Conservation (phyloP, 2,797 vertebrate genomes). For the Enteromius afrohamiltoni region DNA sequence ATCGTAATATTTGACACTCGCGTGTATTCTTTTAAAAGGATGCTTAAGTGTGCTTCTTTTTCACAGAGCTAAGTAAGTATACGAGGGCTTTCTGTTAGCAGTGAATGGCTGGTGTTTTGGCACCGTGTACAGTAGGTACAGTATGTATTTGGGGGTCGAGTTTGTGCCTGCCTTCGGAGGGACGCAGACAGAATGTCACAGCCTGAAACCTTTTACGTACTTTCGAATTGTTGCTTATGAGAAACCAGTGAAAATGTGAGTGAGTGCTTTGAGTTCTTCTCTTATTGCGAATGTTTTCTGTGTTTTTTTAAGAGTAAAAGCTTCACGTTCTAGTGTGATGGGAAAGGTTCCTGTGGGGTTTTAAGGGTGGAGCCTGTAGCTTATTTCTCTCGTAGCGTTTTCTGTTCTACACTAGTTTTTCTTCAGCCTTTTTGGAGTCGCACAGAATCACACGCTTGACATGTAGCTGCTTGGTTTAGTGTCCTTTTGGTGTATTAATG, state of each 20-base stretch:
- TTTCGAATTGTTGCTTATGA: constrained; percentile 51
- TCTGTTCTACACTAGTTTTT: constrained; percentile 59
- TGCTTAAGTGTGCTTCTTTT: constrained; percentile 10
- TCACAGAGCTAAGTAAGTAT: not conserved
- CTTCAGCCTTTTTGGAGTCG: constrained; percentile 65
- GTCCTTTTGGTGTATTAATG: constrained; percentile 21
- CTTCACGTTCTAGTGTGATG: not conserved
- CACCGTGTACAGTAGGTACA: not conserved
- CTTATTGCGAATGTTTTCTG: constrained; percentile 54
- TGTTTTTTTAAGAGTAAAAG: constrained; percentile 5
- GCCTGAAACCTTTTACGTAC: constrained; percentile 36
- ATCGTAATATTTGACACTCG: not conserved
- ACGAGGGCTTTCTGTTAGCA: not conserved
- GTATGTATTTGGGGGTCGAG: constrained; percentile 2
- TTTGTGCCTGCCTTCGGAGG: constrained; percentile 63
- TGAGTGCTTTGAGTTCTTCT: constrained; percentile 52
- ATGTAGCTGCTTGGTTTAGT: constrained; percentile 61
- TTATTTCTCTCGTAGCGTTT: constrained; percentile 67
- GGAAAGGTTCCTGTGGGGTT: constrained; percentile 38
- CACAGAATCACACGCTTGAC: constrained; percentile 55
- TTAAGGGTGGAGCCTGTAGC: constrained; percentile 59
- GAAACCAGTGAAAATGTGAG: constrained; percentile 44
- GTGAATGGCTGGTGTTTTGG: not conserved
- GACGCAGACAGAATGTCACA: constrained; percentile 50
- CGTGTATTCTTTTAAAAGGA: not conserved